These are phyloP conservation scores for Hyles euphorbiae DNA, from an alignment of 1,140 invertebrate genomes.

Conservation along the genomic window DNA sequence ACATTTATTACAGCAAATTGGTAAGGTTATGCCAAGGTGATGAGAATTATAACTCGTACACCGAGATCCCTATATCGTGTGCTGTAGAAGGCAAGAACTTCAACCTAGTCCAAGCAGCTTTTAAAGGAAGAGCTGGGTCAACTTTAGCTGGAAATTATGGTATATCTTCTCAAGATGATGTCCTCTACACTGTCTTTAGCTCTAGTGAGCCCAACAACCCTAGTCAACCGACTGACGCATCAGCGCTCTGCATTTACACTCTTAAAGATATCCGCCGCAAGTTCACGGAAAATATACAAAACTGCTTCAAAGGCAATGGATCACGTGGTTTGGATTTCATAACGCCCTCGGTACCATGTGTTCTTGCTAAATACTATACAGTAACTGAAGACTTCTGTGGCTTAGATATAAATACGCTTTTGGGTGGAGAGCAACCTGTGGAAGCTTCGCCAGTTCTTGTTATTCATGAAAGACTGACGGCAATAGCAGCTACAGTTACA, in stretches of 20 bases:
- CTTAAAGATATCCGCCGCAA: constrained; percentile 93
- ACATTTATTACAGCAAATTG: constrained; percentile 92
- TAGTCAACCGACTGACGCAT: constrained; percentile 82
- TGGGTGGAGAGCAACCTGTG: constrained; percentile 94
- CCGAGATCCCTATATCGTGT: constrained; percentile 97
- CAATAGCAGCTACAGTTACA: constrained; percentile 95
- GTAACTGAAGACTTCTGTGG: constrained; percentile 98
- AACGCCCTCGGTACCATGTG: constrained; percentile 90
- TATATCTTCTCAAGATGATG: constrained; percentile 94
- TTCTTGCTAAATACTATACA: constrained; percentile 90
- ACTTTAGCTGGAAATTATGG: constrained; percentile 91
- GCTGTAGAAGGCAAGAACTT: constrained; percentile 87
- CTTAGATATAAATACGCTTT: constrained; percentile 94
- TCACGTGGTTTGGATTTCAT: constrained; percentile 94
- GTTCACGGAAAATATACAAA: constrained; percentile 98
- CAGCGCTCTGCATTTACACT: constrained; percentile 96
- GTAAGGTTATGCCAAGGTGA: constrained; percentile 98
- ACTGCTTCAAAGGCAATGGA: constrained; percentile 94
- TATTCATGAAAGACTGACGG: constrained; percentile 88
- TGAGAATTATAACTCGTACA: constrained; percentile 97
- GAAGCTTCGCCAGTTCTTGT: constrained; percentile 88
- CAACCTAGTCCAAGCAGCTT: constrained; percentile 95
- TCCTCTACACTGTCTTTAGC: constrained; percentile 95
- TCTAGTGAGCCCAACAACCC: constrained; percentile 85
- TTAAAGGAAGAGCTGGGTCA: constrained; percentile 93